Conservation (phyloP, 2,888 invertebrate species). For the Nudaria mundana region DNA sequence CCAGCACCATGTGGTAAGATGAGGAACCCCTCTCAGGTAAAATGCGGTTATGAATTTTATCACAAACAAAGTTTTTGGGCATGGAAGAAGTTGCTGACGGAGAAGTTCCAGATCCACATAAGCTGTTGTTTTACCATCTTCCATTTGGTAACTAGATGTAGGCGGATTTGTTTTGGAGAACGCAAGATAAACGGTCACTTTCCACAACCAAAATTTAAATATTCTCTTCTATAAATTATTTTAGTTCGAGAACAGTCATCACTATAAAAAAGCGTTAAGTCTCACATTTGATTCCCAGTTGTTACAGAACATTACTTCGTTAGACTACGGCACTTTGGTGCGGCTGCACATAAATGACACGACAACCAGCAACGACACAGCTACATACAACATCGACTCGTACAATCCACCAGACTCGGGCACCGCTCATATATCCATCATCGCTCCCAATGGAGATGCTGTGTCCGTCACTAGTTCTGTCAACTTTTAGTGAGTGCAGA, state of each 20-base stretch:
- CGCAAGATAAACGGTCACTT: no score
- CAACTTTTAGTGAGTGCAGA: conserved; percentile 85
- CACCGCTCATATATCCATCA: conserved; percentile 93
- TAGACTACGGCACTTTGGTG: conserved; percentile 80
- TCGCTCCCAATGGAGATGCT: conserved; percentile 94
- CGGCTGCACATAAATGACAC: conserved; percentile 84
- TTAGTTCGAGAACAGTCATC: background rate
- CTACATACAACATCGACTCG: conserved; percentile 85
- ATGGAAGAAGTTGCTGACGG: no score
- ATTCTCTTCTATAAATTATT: no score
- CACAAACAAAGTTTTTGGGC: no score
- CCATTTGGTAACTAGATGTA: no score
- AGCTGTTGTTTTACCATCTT: no score
- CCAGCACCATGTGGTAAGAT: no score
- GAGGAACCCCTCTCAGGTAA: no score
- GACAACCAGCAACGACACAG: conserved; percentile 82
- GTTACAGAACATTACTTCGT: conserved; percentile 82
- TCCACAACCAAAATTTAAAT: no score
- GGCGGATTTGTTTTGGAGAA: no score
- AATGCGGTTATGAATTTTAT: no score
- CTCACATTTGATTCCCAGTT: conserved; percentile 58
- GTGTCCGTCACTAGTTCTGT: conserved; percentile 95
- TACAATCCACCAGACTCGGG: conserved; percentile 85
- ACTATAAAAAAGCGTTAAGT: background rate
- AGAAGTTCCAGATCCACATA: no score